These are phyloP conservation scores for Drosophila melanica DNA, from an alignment of 1,140 invertebrate genomes.

Conservation along the genomic window DNA sequence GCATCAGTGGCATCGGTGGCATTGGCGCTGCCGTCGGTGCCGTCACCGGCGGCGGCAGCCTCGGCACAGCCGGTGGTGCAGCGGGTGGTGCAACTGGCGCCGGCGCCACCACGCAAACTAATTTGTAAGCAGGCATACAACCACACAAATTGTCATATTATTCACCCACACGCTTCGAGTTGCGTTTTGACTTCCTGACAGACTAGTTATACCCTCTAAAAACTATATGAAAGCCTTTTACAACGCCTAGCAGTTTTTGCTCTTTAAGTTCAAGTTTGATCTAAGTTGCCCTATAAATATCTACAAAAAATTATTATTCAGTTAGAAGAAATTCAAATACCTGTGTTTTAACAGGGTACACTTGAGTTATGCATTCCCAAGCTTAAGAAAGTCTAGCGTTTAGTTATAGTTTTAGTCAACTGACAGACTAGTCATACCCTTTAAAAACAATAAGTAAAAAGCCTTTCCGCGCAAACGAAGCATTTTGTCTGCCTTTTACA, in stretches of 20 bases:
- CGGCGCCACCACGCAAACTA: constrained; percentile 24
- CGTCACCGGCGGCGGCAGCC: background rate
- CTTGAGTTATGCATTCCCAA: too few relatives aligned
- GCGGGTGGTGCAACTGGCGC: background rate
- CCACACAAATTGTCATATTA: too few relatives aligned
- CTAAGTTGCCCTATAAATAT: too few relatives aligned
- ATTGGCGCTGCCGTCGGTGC: constrained; percentile 14
- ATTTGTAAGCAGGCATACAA: constrained; percentile 27
- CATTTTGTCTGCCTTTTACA: constrained; percentile 5
- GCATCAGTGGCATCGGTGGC: constrained; percentile 4
- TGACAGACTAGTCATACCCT: background rate
- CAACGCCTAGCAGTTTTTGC: too few relatives aligned
- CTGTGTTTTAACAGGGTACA: too few relatives aligned
- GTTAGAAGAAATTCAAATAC: too few relatives aligned
- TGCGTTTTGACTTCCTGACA: too few relatives aligned
- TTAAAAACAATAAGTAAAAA: background rate
- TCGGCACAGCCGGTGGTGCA: background rate
- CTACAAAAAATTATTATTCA: too few relatives aligned
- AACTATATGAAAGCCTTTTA: background rate
- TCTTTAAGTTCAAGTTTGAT: too few relatives aligned
- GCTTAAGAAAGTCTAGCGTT: background rate
- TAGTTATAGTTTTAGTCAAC: too few relatives aligned
- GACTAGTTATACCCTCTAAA: background rate
- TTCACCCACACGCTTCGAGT: too few relatives aligned
- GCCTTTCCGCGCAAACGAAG: background rate